Evolutionary conservation across 2,797 vertebrate genomes (phyloP).

Genomic region (Accipiter badius): DNA sequence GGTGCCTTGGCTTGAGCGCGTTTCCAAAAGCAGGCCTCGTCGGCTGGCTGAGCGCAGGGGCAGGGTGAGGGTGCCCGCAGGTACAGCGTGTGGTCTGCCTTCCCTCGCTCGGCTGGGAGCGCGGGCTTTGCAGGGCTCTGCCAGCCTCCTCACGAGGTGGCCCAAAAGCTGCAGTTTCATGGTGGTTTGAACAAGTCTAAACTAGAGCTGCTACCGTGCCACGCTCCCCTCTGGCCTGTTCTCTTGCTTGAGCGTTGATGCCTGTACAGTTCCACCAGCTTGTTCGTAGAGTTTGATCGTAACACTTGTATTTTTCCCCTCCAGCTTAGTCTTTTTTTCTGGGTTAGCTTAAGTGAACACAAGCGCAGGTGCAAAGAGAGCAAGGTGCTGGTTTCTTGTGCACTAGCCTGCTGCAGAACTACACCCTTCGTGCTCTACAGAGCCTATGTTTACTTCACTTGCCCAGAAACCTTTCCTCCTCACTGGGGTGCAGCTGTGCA

Average conservation of each 20-base stretch:
- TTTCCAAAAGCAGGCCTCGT: rapidly evolving
- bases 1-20: rapidly evolving
- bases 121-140: not conserved
- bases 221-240: not conserved
- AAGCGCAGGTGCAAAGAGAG: not conserved
- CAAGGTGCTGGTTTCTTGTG: not conserved
- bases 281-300: rapidly evolving
- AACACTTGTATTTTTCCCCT: rapidly evolving
- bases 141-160: rapidly evolving
- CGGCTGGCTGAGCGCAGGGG: not conserved
- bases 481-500: not conserved
- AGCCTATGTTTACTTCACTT: not conserved
- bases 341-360: not conserved
- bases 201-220: rapidly evolving
- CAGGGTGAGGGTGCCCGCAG: too few relatives aligned
- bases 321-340: rapidly evolving
- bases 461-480: not conserved
- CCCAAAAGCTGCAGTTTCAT: not conserved
- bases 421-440: not conserved
- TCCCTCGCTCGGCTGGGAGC: not conserved
- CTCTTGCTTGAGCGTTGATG: not conserved
- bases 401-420: not conserved
- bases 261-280: not conserved
- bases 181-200: not conserved
- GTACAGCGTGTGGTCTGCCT: rapidly evolving